Evolutionary conservation across 1,140 invertebrate genomes (phyloP), one percentile per base, ranked within the genome.

Genomic region (Tyrophagus putrescentiae): DNA sequence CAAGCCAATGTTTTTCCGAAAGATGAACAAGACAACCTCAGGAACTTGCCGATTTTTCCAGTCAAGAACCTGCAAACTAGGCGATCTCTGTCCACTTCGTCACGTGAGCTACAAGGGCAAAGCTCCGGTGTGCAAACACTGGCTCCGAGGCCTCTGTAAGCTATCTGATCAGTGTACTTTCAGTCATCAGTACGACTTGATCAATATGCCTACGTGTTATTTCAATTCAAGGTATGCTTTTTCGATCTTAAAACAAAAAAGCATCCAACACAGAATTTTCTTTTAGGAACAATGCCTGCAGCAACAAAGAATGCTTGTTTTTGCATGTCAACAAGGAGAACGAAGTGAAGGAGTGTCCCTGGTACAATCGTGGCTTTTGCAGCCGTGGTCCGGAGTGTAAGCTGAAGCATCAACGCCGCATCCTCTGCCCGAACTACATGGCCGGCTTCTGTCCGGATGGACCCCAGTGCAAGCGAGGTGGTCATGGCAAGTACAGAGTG

Each of bases 381-480:
- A 6, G 29, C 7, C 48, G 29, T 41, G 53, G 53, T 39, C 53
- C 29, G n/a, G 53, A 56, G 9, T 56, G 53, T 56, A n/a, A 21
- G 7, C 18, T 45, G 6, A 56, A 56, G 50, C 53, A 56, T 41
- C 21, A 41, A 9, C 29, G 6, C 21, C 29, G 48, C 18, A 45
- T 54, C 7, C 21, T 56, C 6, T 56, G 53, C 29, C 6, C 18
- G 28, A 56, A 56, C 48, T 56, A 41, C 50, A 7, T 45, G 7
- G 18, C 18, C 18, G 53, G 53, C n/a, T 56, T 56, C 48, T 45
- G 53, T 76, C 84, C 88, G 0, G 90, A 97, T 58, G 95, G 95
- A 5, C 73, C 83, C 0, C 79, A 80, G 56, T 99, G 95, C 77
- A 96, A 98, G 82, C 94, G n/a, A n/a, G n/a, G n/a, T n/a, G n/a